Evolutionary conservation across 2,888 invertebrate genomes (phyloP).

Genomic region (Xylocampa areola): DNA sequence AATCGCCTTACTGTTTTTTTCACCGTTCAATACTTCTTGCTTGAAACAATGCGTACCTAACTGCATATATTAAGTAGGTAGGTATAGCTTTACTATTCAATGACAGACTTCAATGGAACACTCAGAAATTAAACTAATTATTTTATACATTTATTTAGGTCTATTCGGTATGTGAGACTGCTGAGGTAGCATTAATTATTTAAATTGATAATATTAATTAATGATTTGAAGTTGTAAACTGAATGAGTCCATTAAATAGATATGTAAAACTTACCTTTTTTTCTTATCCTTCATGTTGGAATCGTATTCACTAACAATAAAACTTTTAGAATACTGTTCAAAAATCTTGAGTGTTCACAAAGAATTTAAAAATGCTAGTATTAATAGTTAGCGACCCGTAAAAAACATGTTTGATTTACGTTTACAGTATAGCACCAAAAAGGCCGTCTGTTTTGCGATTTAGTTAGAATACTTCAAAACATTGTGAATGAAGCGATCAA

Average conservation of each 20-base stretch:
- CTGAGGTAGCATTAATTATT: no score
- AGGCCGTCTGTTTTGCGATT: conserved; percentile 63
- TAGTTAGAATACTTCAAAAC: conserved; percentile 65
- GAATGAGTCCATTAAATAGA: neutral
- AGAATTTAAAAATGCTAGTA: conserved; percentile 26
- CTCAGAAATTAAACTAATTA: no score
- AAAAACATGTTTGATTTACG: conserved; percentile 32
- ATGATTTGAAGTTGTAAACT: neutral
- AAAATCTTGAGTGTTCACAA: conserved; percentile 40
- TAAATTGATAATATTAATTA: neutral
- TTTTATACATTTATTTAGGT: no score
- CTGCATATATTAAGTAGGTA: neutral
- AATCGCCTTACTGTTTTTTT: conserved; percentile 4
- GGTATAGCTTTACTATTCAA: no score
- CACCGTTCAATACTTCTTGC: neutral
- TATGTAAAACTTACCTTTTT: conserved; percentile 66
- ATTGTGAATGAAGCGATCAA: conserved; percentile 74
- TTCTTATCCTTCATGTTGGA: conserved; percentile 76
- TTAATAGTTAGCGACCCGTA: conserved; percentile 30
- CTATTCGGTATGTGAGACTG: no score
- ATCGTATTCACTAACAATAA: conserved; percentile 46
- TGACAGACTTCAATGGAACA: no score
- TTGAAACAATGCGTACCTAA: neutral
- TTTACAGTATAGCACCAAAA: conserved; percentile 58
- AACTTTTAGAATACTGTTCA: conserved; percentile 42